Base-by-base conservation (phyloP, 2,888 invertebrate genomes). In the Zaprionus obscuricornis region DNA sequence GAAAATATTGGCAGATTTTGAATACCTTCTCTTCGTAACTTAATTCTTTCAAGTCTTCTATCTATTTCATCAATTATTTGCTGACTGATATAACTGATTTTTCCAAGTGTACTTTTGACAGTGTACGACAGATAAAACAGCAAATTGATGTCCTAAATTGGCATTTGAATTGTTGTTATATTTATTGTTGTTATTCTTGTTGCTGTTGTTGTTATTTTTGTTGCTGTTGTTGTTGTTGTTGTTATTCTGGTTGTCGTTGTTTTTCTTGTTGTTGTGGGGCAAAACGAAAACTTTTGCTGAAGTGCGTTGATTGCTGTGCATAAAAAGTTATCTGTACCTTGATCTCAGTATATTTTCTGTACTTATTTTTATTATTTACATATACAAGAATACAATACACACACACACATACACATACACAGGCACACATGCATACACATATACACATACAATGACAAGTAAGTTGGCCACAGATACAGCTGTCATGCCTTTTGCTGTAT, bases 281-380 rank as follows among this genome's bases (percentile, higher is more conserved):
- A 69, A n/a, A 63, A 22, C 52, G 52, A 51, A 62, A 78, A 75
- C 66, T 84, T n/a, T 83, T 70, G 62, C 63, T 76, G 73, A 81
- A 81, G 76, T 78, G 78, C 81, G 84, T 76, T 81, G 82, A 81
- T 81, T 81, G 85, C 75, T 78, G 74, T 78, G 75, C 71, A 76
- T n/a, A 82, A 75, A 70, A 75, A 84, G 82, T 84, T 84, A 57
- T 29, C 40, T 37, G 39, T 26, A 22, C 27, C 17, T 17, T 18
- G 66, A n/a, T 51, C 31, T 65, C 59, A 52, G 50, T 50, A 29
- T 39, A 50, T 39, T 51, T 56, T 29, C 46, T 62, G 37, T 78
- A 63, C 73, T 65, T 66, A 51, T 65, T 52, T 59, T 66, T 73
- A 74, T 75, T 72, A 78, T 76, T 72, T 78, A 72, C 72, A 55